Evolutionary conservation across 2,888 invertebrate genomes (phyloP), one percentile per base, ranked within the genome.

Genomic region (Chouioia cunea): DNA sequence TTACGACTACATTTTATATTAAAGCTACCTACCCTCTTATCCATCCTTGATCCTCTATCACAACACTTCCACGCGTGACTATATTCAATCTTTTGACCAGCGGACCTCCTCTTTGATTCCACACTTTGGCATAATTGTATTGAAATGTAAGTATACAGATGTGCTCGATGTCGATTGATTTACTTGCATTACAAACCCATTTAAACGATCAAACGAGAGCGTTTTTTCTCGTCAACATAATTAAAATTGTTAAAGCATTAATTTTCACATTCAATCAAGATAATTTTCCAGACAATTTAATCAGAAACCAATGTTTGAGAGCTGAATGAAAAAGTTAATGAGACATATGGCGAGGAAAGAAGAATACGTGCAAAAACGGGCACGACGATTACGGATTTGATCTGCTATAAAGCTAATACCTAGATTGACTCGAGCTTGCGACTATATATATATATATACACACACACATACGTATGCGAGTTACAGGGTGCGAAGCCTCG

Each of bases 21-120:
- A n/a, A n/a, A n/a, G 6, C 36, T 6, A 48, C 43, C 52, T 52
- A 50, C 27, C 6, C 23, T 15, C 8, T n/a, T 14, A 4, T n/a
- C n/a, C n/a, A n/a, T n/a, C n/a, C n/a, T n/a, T n/a, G n/a, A n/a
- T n/a, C n/a, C n/a, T n/a, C n/a, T n/a, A n/a, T n/a, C n/a, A n/a
- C n/a, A n/a, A n/a, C n/a, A n/a, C n/a, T n/a, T n/a, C n/a, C n/a
- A n/a, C n/a, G n/a, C n/a, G n/a, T n/a, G n/a, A n/a, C n/a, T n/a
- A n/a, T n/a, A n/a, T n/a, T n/a, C 14, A 15, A 48, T 50, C 1
- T 62, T 56, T 65, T 74, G 75, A 73, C 74, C 75, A 65, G 67
- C n/a, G n/a, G n/a, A n/a, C n/a, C 68, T 74, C 62, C 70, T 73
- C 71, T 10, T n/a, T n/a, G n/a, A n/a, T n/a, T n/a, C 58, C 53